These are phyloP conservation scores for Aegithalos caudatus DNA, from an alignment of 2,113 vertebrate species.

Conservation along the genomic window DNA sequence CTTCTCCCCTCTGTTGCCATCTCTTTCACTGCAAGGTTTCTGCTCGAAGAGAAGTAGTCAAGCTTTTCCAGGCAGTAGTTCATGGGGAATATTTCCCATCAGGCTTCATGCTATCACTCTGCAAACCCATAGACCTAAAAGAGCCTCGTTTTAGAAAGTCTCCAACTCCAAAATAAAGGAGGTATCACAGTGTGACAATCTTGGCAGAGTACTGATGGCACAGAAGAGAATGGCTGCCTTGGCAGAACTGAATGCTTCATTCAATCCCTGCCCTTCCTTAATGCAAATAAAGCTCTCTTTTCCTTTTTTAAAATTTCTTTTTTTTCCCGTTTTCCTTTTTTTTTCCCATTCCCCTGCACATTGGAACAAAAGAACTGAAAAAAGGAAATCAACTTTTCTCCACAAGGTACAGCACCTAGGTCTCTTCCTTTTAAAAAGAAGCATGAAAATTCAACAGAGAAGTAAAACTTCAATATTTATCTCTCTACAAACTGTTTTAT, in stretches of 20 bases:
- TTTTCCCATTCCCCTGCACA: neutral
- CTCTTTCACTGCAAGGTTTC: neutral
- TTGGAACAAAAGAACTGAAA: neutral
- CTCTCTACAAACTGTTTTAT: neutral
- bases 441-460: neutral
- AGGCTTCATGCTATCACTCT: neutral
- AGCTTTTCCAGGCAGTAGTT: neutral
- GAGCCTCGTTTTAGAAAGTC: neutral
- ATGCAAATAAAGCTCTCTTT: neutral
- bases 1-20: neutral
- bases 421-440: neutral
- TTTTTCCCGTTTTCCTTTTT: neutral
- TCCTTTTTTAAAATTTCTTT: neutral
- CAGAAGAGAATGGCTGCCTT: constrained; percentile 6
- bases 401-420: neutral
- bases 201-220: constrained; percentile 17
- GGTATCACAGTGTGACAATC: constrained; percentile 5
- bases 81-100: neutral
- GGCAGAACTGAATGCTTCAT: constrained; percentile 35
- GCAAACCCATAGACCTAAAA: neutral
- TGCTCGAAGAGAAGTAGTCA: neutral
- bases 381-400: neutral
- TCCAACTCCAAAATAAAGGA: constrained; percentile 25
- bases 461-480: neutral
- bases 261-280: constrained; percentile 2